A percentile compares a stretch with the other conserved stretches of the same genome.
Conservation (phyloP, 2,888 invertebrate genomes). For the Drosophila parthenogenetica region DNA sequence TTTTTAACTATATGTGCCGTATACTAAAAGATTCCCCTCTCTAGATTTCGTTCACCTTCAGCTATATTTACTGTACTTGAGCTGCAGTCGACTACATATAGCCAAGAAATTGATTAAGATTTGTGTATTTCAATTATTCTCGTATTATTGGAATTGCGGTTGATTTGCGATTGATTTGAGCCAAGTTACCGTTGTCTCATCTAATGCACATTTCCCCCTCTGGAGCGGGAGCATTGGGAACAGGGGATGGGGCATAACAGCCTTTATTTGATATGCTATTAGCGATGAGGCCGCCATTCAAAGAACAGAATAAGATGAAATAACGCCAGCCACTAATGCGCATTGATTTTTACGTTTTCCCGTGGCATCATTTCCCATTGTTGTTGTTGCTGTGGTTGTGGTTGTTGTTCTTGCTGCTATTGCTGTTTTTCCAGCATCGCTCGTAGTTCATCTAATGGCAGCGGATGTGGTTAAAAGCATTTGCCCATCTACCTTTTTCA, state of each 20-base stretch:
- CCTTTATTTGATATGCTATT: conserved; percentile 58
- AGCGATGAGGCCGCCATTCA: conserved; percentile 46
- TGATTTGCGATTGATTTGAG: conserved; percentile 25
- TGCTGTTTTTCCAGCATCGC: conserved; percentile 34
- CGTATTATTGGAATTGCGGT: conserved; percentile 56
- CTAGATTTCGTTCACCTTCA: not conserved
- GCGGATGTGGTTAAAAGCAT: conserved; percentile 81
- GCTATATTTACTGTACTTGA: conserved; percentile 16
- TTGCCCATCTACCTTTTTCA: conserved; percentile 76
- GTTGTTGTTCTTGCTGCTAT: conserved; percentile 26
- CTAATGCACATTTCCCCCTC: conserved; percentile 27
- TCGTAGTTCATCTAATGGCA: conserved; percentile 69
- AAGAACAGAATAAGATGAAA: conserved; percentile 60
- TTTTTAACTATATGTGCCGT: too few relatives aligned
- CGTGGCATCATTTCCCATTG: conserved; percentile 69
- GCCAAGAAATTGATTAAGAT: conserved; percentile 45
- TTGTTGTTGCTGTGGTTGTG: conserved; percentile 36
- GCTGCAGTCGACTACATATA: not conserved
- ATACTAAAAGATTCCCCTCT: too few relatives aligned
- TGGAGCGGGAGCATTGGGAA: not conserved
- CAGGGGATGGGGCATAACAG: conserved; percentile 2
- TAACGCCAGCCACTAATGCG: conserved; percentile 73
- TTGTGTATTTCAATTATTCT: conserved; percentile 34
- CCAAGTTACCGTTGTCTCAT: not conserved
- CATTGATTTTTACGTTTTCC: conserved; percentile 76